phyloP scores from a whole-genome alignment of 2,113 vertebrate genomes.

The Cavia porcellus region DNA sequence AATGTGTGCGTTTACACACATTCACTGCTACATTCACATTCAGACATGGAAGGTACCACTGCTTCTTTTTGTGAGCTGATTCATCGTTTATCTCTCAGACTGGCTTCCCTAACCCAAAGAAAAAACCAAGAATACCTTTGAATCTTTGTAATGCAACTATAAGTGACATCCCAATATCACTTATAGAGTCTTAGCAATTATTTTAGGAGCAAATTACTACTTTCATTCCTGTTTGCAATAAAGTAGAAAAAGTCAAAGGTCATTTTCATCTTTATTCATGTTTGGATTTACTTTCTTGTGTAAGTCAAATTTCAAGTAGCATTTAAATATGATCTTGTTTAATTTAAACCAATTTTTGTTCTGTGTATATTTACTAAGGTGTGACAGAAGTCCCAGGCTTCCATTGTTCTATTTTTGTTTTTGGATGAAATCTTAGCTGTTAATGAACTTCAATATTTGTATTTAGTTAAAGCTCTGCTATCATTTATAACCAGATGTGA shows the following conservation, averaged over 20 bases:
- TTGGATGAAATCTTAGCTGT: conserved; percentile 72
- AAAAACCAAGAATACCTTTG: background rate
- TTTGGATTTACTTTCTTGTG: conserved; percentile 51
- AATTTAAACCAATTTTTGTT: conserved; percentile 59
- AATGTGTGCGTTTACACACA: background rate
- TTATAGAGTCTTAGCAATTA: conserved; percentile 43
- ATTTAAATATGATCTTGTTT: conserved; percentile 73
- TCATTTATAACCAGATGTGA: conserved; percentile 83
- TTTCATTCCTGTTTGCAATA: conserved; percentile 63
- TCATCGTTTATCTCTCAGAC: background rate
- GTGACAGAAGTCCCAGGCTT: conserved; percentile 53
- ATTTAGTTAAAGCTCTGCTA: conserved; percentile 79
- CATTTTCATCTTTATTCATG: conserved; percentile 67
- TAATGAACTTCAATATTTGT: conserved; percentile 82
- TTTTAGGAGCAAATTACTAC: conserved; percentile 55
- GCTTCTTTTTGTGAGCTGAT: background rate
- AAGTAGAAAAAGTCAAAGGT: conserved; percentile 51
- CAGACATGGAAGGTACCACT: background rate
- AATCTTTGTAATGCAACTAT: conserved; percentile 5
- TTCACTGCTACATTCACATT: background rate
- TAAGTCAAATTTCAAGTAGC: conserved; percentile 55
- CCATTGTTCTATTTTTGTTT: conserved; percentile 66
- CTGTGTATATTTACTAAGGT: conserved; percentile 64
- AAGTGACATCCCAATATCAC: conserved; percentile 30
- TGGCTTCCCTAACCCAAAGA: background rate